Conservation (phyloP, 2,888 invertebrate genomes). For the Pyrochroa serraticornis region DNA sequence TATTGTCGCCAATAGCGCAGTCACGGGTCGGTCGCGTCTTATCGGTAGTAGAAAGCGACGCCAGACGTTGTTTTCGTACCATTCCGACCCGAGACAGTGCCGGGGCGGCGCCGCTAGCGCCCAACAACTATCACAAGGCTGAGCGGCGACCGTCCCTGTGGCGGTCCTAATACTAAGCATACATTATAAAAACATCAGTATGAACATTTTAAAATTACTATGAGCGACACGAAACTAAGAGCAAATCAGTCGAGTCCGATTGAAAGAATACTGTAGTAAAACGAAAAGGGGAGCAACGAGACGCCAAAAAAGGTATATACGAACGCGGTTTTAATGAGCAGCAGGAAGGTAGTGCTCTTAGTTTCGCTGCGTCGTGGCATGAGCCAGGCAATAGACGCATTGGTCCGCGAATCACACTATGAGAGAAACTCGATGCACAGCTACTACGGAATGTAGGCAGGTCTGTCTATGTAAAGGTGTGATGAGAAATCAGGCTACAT, state of each 20-base stretch:
- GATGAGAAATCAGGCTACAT: conserved; percentile 34
- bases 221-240: conserved; percentile 53
- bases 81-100: conserved; percentile 37
- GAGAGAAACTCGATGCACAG: conserved; percentile 50
- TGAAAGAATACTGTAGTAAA: not conserved
- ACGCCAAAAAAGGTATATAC: not conserved
- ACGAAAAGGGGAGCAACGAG: not conserved
- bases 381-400: conserved; percentile 52
- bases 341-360: conserved; percentile 45
- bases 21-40: conserved; percentile 6
- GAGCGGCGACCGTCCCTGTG: conserved; percentile 40
- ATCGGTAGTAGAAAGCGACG: not conserved
- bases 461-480: conserved; percentile 40
- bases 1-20: conserved; percentile 41
- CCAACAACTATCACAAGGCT: conserved; percentile 56
- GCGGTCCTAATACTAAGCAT: conserved; percentile 46
- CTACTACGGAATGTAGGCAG: conserved; percentile 56
- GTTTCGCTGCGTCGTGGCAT: conserved; percentile 50
- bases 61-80: conserved; percentile 5
- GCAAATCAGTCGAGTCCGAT: conserved; percentile 42
- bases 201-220: conserved; percentile 52
- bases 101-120: conserved; percentile 36
- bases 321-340: not conserved
- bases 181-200: conserved; percentile 52
- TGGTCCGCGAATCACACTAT: conserved; percentile 57